A percentile compares a stretch with the other conserved stretches of the same genome.
These are phyloP conservation scores for Adela reaumurella DNA, from an alignment of 2,888 invertebrate genomes.

Conservation along the genomic window DNA sequence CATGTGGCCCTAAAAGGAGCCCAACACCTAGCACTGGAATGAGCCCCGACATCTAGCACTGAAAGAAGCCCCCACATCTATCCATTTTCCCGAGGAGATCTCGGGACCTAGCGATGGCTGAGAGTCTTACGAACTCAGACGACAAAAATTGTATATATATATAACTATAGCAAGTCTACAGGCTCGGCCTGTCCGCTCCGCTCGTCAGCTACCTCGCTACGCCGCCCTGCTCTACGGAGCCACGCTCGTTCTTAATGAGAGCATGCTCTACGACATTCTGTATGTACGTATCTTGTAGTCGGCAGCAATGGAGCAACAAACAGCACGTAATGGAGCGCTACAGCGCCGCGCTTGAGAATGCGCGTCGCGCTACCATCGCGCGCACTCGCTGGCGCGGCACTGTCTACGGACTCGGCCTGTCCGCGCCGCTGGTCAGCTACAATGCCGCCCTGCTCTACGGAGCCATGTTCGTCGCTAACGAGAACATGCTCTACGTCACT, in stretches of 20 bases:
- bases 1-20: too few species aligned
- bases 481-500: constrained; percentile 44
- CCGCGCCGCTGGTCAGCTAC: constrained; percentile 58
- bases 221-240: constrained; percentile 60
- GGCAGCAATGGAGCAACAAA: constrained; percentile 28
- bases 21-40: too few species aligned
- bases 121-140: too few species aligned
- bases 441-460: constrained; percentile 59
- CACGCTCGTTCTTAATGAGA: constrained; percentile 46
- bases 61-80: too few species aligned
- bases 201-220: constrained; percentile 60
- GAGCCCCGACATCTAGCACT: too few species aligned
- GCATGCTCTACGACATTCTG: constrained; percentile 53
- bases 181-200: constrained; percentile 55
- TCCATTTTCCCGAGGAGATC: too few species aligned
- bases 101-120: too few species aligned
- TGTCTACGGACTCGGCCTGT: constrained; percentile 58
- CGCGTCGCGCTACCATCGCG: constrained; percentile 33
- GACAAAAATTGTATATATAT: too few species aligned
- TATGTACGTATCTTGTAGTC: constrained; percentile 19
- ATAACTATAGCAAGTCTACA: too few species aligned
- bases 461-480: constrained; percentile 50
- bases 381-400: constrained; percentile 53
- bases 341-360: constrained; percentile 27
- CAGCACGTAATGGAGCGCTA: constrained; percentile 39